Base-by-base conservation (phyloP, 2,888 invertebrate genomes). In the Mystacides longicornis region DNA sequence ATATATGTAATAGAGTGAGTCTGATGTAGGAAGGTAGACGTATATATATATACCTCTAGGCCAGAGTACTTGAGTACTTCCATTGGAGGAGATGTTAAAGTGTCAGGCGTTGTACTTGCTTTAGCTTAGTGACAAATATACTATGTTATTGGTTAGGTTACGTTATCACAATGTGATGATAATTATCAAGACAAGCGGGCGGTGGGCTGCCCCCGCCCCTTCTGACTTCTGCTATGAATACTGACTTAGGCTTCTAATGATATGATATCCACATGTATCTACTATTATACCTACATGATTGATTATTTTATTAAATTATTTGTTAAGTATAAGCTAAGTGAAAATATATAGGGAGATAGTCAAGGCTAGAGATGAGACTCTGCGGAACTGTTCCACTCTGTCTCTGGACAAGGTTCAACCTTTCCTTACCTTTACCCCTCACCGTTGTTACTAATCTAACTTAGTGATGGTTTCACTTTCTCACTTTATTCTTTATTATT, bases 171-270 rank as follows among this genome's bases (percentile, higher is more conserved):
- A 37, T 27, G 53, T 57, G 56, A 37, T 37, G 37, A 37, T 27
- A 16, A 37, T 37, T 3, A 16, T 14, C 37, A n/a, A 4, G 37
- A 16, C 14, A 37, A 14, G 14, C 37, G 37, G 37, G 37, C 11
- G 11, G 37, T n/a, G n/a, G n/a, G n/a, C n/a, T n/a, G n/a, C n/a
- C n/a, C 4, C 37, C 4, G 16, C 37, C 52, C 54, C 57, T 56
- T 48, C 60, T 52, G 61, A 61, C 61, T 61, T 61, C 57, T 48
- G 61, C 61, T 59, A 59, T 54, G 61, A 61, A 61, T 54, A 55
- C 59, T 61, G 61, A 61, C 61, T 61, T 61, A 61, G 61, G 56
- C 59, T 61, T 59, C 37, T 37, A 37, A 14, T 37, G 37, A 37
- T 37, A 37, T 55, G 51, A 51, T 31, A 49, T 56, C 52, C 20